These are phyloP conservation scores for Drosophila nannoptera DNA, from an alignment of 1,140 invertebrate genomes.

Conservation along the genomic window DNA sequence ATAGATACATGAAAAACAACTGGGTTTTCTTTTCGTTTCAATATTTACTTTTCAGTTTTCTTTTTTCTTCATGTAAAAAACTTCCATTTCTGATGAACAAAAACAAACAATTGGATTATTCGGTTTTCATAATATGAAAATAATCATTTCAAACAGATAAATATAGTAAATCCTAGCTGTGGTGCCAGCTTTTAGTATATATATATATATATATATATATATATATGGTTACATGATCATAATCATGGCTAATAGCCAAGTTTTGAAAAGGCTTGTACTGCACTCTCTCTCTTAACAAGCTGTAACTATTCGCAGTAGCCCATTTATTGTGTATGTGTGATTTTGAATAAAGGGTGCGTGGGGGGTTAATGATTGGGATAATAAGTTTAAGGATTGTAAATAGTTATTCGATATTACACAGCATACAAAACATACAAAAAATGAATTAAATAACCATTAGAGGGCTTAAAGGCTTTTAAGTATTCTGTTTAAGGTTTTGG, in stretches of 20 bases:
- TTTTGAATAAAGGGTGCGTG: neutral
- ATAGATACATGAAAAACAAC: constrained; percentile 65
- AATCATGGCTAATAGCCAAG: neutral
- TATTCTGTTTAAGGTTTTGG: constrained; percentile 16
- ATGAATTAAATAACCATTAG: constrained; percentile 1
- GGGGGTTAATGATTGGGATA: neutral
- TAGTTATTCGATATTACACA: constrained; percentile 19
- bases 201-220: too few species aligned
- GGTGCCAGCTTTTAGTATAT: constrained; percentile 28
- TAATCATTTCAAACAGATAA: constrained; percentile 75
- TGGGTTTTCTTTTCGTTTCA: constrained; percentile 53
- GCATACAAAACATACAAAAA: constrained; percentile 14
- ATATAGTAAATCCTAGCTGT: constrained; percentile 59
- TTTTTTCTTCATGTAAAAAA: constrained; percentile 73
- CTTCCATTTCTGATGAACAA: constrained; percentile 76
- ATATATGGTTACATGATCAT: too few species aligned
- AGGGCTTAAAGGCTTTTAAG: constrained; percentile 3
- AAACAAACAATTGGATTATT: constrained; percentile 76
- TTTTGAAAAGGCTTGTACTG: constrained; percentile 27
- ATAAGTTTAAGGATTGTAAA: neutral
- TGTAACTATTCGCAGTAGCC: constrained; percentile 23
- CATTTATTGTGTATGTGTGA: constrained; percentile 1
- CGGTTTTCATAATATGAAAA: constrained; percentile 68
- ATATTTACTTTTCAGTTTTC: constrained; percentile 55
- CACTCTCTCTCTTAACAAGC: constrained; percentile 1